phyloP scores from a whole-genome alignment of 2,797 vertebrate species.

The Triplophysa yarkandensis region DNA sequence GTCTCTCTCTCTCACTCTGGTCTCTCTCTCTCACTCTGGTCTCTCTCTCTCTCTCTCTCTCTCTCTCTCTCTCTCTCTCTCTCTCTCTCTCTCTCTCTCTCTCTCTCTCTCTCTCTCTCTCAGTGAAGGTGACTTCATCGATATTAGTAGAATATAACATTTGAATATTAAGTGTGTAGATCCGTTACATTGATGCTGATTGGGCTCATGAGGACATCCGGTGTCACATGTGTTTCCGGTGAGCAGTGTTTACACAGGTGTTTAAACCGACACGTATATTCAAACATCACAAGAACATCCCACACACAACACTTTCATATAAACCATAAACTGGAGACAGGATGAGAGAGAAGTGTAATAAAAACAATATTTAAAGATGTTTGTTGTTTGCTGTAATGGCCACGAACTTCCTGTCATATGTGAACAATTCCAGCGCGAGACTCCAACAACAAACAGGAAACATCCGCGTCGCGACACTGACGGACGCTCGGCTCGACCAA shows the following conservation, averaged over 20 bases:
- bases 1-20: too few species aligned
- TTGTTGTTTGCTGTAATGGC: slow-evolving; percentile 16
- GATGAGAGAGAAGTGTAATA: too few species aligned
- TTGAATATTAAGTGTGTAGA: too few species aligned
- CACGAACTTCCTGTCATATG: slow-evolving; percentile 67
- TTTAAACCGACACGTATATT: slow-evolving; percentile 34
- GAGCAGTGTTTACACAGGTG: slow-evolving; percentile 44
- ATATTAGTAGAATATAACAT: too few species aligned
- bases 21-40: too few species aligned
- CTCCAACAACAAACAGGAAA: slow-evolving; percentile 80
- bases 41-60: too few species aligned
- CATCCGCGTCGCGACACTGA: slow-evolving; percentile 58
- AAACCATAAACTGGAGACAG: not conserved
- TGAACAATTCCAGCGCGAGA: slow-evolving; percentile 67
- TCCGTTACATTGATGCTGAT: not conserved
- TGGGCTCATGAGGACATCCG: slow-evolving; percentile 11
- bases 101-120: too few species aligned
- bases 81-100: too few species aligned
- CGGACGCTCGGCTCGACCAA: slow-evolving; percentile 62
- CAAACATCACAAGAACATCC: too few species aligned
- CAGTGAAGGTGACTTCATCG: too few species aligned
- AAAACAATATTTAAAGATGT: too few species aligned
- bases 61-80: too few species aligned
- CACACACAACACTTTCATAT: not conserved
- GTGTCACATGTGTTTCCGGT: slow-evolving; percentile 45